Evolutionary conservation across 1,140 invertebrate species (phyloP).

Genomic region (Eumaeus atala): DNA sequence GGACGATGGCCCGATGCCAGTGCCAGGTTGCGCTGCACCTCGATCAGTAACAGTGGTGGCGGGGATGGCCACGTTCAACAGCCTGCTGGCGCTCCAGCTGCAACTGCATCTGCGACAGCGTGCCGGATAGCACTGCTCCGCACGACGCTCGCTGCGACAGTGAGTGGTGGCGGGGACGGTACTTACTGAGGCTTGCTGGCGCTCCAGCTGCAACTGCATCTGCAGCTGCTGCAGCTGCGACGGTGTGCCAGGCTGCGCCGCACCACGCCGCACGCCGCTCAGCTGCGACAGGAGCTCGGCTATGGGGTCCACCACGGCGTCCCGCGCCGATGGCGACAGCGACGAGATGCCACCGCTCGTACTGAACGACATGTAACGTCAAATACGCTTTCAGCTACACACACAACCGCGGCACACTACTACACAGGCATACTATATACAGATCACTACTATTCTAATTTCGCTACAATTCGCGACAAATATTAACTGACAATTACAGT

Average conservation of each 20-base stretch:
- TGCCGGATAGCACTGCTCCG: too few relatives aligned
- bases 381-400: slow-evolving; percentile 18
- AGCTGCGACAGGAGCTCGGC: slow-evolving; percentile 85
- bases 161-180: neutral
- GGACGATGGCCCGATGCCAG: too few relatives aligned
- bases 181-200: slow-evolving; percentile 86
- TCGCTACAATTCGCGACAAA: too few relatives aligned
- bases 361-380: slow-evolving; percentile 30
- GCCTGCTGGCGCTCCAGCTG: neutral
- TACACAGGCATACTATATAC: too few relatives aligned
- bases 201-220: slow-evolving; percentile 91
- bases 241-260: slow-evolving; percentile 79
- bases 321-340: slow-evolving; percentile 75
- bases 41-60: too few relatives aligned
- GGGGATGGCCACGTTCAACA: too few relatives aligned
- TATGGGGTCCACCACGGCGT: slow-evolving; percentile 94
- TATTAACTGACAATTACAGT: too few relatives aligned
- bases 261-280: slow-evolving; percentile 84
- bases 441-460: too few relatives aligned
- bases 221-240: slow-evolving; percentile 91
- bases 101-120: too few relatives aligned
- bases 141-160: too few relatives aligned
- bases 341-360: slow-evolving; percentile 55
- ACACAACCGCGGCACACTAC: too few relatives aligned
- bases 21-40: too few relatives aligned